Evolutionary conservation across 2,888 invertebrate species (phyloP).

Genomic region (Drosophila prolongata): DNA sequence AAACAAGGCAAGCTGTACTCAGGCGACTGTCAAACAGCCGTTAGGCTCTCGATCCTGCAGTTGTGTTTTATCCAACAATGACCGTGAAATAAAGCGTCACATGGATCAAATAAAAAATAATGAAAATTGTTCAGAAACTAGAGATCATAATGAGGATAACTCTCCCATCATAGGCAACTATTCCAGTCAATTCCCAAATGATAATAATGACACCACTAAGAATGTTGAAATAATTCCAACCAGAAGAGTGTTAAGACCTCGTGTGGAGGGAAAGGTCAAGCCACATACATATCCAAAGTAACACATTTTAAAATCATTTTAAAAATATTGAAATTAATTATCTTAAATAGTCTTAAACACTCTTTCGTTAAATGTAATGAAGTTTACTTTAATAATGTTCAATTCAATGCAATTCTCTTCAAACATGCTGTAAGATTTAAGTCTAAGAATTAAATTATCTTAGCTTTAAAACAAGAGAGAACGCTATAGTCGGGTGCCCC

Average conservation of each 20-base stretch:
- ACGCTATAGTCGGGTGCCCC: no score
- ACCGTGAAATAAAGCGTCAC: neutral
- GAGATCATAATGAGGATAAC: neutral
- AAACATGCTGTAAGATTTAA: neutral
- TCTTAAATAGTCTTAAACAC: neutral
- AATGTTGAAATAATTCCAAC: no score
- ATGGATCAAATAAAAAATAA: conserved; percentile 1
- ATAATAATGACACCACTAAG: no score
- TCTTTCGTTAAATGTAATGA: neutral
- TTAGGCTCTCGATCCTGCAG: neutral
- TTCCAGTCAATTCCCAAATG: neutral
- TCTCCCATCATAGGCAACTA: neutral
- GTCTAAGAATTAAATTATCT: no score
- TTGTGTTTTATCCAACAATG: neutral
- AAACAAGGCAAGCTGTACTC: no score
- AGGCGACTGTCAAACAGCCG: neutral
- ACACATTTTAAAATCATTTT: neutral
- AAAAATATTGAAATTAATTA: neutral
- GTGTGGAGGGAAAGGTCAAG: neutral
- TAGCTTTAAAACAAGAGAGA: no score
- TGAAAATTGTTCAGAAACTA: neutral
- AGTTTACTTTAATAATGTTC: neutral
- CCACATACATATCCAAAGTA: neutral
- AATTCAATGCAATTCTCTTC: neutral
- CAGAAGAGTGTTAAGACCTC: no score